These are phyloP conservation scores for Pipistrellus nathusii DNA, from an alignment of 2,797 vertebrate species.

Conservation along the genomic window DNA sequence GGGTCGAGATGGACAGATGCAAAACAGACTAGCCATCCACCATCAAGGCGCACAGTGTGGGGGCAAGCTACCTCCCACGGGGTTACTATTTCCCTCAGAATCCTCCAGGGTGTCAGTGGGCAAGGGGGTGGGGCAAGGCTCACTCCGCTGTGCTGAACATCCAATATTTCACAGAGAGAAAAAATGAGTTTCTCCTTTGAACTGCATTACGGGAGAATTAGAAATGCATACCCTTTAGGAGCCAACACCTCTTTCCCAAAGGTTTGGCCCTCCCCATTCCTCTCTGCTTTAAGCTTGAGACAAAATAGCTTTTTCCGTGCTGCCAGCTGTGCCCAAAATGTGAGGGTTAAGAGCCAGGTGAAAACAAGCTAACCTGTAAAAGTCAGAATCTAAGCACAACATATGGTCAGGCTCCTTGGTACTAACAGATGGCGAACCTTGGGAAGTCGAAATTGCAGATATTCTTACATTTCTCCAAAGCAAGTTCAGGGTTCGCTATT, in stretches of 20 bases:
- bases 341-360: conserved; percentile 43
- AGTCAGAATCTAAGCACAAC: conserved; percentile 27
- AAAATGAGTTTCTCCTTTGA: background rate
- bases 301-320: conserved; percentile 5
- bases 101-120: background rate
- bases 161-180: background rate
- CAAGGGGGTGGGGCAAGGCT: background rate
- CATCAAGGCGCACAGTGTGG: conserved; percentile 57
- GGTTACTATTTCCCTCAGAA: conserved; percentile 56
- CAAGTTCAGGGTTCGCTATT: conserved; percentile 32
- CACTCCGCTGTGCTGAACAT: background rate
- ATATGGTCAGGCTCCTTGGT: conserved; percentile 55
- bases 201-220: background rate
- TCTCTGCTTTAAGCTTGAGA: conserved; percentile 18
- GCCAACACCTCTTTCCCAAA: conserved; percentile 16
- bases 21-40: conserved; percentile 70
- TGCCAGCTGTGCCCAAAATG: conserved; percentile 44
- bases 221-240: background rate
- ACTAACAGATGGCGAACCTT: conserved; percentile 62
- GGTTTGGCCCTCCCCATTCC: background rate
- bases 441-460: conserved; percentile 71
- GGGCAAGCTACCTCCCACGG: conserved; percentile 38
- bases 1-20: conserved; percentile 69
- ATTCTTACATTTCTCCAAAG: conserved; percentile 69
- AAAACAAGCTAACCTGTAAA: conserved; percentile 65